Evolutionary conservation across 2,113 vertebrate genomes (phyloP), one percentile per base, ranked within the genome.

Genomic region (Ceyx cyanopectus): DNA sequence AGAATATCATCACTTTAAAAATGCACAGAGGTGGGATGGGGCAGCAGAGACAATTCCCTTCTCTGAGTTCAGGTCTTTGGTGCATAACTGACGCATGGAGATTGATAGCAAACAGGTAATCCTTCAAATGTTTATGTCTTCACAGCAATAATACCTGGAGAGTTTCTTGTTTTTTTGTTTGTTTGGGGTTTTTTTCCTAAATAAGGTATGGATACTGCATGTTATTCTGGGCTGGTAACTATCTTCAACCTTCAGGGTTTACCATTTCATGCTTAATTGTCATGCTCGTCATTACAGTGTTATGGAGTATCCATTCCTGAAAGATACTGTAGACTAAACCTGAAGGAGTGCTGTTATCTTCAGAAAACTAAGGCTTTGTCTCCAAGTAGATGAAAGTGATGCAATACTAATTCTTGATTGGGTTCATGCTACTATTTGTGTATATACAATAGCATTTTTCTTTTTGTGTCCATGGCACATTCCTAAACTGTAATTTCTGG

Each of bases 391-490:
- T 15, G 9, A 24, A 40, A 13, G 9, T 54, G 69, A 76, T 85
- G 41, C 37, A 89, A 82, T 2, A 62, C 12, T 41, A 56, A 73
- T 58, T 60, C 43, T 67, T 56, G 51, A 51, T n/a, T n/a, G 43
- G n/a, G 60, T 89, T 93, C 89, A 57, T 48, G 78, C 72, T 87
- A 65, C 51, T 85, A 40, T 45, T 23, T 78, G 67, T 91, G 57
- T 65, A 83, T 27, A 87, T 30, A 66, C 2, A 12, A 90, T 7
- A 89, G 23, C 37, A 65, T 74, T 92, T 89, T 70, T 30, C 18
- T 56, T 89, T 93, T 14, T 92, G 84, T 94, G 54, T 92, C 68
- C 78, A 85, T 29, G 87, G 81, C 72, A 92, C 92, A 94, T 95
- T 96, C 85, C 92, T 95, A 26, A 95, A 40, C 60, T 80, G 75